Evolutionary conservation across 2,888 invertebrate species (phyloP).

Genomic region (Temnothorax unifasciatus): DNA sequence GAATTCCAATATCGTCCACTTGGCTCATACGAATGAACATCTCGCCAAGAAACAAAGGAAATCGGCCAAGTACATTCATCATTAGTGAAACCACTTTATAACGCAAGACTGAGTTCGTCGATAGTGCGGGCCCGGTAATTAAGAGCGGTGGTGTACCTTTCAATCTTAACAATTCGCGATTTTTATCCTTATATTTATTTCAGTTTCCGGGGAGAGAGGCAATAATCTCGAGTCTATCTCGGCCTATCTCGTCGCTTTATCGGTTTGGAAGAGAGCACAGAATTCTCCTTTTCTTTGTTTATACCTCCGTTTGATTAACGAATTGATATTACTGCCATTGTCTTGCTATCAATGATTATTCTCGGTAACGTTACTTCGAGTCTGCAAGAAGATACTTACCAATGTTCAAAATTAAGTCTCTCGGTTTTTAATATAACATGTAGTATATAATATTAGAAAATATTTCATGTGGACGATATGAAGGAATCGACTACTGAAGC

Average conservation of each 20-base stretch:
- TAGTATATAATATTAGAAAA: conserved; percentile 2
- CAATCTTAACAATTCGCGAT: conserved; percentile 62
- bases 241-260: conserved; percentile 8
- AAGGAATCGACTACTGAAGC: background rate
- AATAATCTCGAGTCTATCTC: background rate
- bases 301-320: conserved; percentile 25
- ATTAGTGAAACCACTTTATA: conserved; percentile 61
- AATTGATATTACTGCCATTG: conserved; percentile 20
- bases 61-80: conserved; percentile 70
- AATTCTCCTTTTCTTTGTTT: conserved; percentile 25
- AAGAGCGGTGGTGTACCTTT: conserved; percentile 64
- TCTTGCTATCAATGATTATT: background rate
- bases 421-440: background rate
- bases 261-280: conserved; percentile 33
- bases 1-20: conserved; percentile 6
- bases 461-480: background rate
- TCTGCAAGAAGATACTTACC: background rate
- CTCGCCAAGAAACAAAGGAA: conserved; percentile 60
- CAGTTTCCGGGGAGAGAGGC: conserved; percentile 30
- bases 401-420: background rate
- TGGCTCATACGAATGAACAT: conserved; percentile 55
- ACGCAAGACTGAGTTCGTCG: conserved; percentile 64
- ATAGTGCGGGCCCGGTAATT: conserved; percentile 68
- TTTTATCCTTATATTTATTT: conserved; percentile 60
- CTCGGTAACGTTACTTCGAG: conserved; percentile 7